Percentiles rank a stretch among this genome's conserved stretches.
Conservation (phyloP, 1,140 invertebrate species). For the Bombus cullumanus region DNA sequence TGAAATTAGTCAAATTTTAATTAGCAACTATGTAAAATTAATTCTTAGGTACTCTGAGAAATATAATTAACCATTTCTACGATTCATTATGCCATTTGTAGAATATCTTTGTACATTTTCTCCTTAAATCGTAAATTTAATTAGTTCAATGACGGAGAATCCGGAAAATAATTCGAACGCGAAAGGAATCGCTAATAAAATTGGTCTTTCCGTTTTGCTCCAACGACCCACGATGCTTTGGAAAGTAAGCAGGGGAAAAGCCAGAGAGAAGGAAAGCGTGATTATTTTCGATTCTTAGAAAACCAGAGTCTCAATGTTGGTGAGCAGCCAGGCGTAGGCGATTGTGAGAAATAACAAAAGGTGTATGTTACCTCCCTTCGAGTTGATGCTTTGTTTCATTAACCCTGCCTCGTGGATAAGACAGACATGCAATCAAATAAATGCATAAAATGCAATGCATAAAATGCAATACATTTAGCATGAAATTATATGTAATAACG, state of each 20-base stretch:
- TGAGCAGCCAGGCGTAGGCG: constrained; percentile 59
- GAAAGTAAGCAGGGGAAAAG: not conserved
- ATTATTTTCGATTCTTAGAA: constrained; percentile 71
- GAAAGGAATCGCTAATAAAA: constrained; percentile 28
- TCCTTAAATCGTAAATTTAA: not conserved
- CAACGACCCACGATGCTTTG: constrained; percentile 11
- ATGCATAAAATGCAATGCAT: too few species aligned
- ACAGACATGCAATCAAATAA: too few species aligned
- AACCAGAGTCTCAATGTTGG: constrained; percentile 42
- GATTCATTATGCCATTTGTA: not conserved
- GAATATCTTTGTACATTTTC: not conserved
- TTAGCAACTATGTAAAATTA: too few species aligned
- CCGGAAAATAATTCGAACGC: not conserved
- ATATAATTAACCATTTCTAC: too few species aligned
- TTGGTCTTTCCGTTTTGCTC: constrained; percentile 11
- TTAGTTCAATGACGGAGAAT: not conserved
- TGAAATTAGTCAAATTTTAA: too few species aligned
- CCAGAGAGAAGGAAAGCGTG: constrained; percentile 17
- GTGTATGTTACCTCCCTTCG: constrained; percentile 38
- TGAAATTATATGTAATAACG: too few species aligned
- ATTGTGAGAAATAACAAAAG: constrained; percentile 64
- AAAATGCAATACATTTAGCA: too few species aligned
- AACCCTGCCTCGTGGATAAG: not conserved
- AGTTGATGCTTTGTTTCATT: constrained; percentile 55
- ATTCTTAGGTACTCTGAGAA: too few species aligned